Conservation (phyloP, 2,797 vertebrate genomes). For the Lophotriccus pileatus region DNA sequence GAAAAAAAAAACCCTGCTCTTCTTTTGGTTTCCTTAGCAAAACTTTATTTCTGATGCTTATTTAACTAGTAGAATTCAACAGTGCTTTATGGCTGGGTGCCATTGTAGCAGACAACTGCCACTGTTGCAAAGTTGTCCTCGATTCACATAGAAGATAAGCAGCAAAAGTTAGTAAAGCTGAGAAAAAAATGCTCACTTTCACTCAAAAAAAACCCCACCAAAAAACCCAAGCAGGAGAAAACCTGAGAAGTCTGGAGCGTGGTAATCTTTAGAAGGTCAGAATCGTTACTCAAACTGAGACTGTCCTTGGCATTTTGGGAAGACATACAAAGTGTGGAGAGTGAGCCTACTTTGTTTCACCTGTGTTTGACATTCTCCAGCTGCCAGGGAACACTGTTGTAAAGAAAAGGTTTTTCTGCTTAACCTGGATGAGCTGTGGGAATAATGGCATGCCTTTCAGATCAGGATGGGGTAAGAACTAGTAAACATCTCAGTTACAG, state of each 20-base stretch:
- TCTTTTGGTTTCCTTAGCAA: neutral
- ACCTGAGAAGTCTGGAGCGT: neutral
- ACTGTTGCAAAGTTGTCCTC: neutral
- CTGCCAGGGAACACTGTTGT: neutral
- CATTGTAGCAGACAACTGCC: neutral
- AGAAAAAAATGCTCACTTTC: slow-evolving; percentile 13
- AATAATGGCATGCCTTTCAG: neutral
- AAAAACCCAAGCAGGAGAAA: neutral
- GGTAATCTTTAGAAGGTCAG: neutral
- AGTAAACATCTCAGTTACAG: neutral
- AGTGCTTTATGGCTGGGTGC: slow-evolving; percentile 5
- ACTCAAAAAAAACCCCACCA: neutral
- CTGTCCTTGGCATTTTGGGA: neutral
- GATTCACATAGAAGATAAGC: neutral
- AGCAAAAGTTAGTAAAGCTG: neutral
- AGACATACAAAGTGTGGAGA: neutral
- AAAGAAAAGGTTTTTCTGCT: neutral
- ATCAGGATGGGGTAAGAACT: neutral
- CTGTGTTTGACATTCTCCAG: neutral
- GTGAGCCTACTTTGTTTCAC: neutral
- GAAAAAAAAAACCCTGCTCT: neutral
- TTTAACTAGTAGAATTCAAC: neutral
- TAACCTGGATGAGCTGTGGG: neutral
- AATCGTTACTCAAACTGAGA: neutral
- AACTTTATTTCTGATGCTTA: neutral